Evolutionary conservation across 2,113 vertebrate species (phyloP).

Genomic region (western clawed frog (Xenopus tropicalis)): UCB_Xtro_10.0 CM004448.2:68199001-68199500

Average conservation of each 20-base stretch:
- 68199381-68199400: constrained; percentile 44
- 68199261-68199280: constrained; percentile 90
- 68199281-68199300: constrained; percentile 82
- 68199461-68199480: constrained; percentile 85
- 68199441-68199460: constrained; percentile 77
- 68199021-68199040: too few species aligned
- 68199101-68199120: not conserved
- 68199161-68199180: constrained; percentile 38
- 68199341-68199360: constrained; percentile 40
- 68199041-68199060: not conserved
- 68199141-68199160: not conserved
- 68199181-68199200: constrained; percentile 58
- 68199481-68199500: constrained; percentile 98
- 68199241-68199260: constrained; percentile 87
- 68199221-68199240: constrained; percentile 77
- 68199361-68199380: constrained; percentile 13
- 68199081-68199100: not conserved
- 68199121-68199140: not conserved
- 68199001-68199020: too few species aligned
- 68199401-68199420: constrained; percentile 46
- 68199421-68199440: constrained; percentile 69
- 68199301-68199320: constrained; percentile 83
- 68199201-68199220: constrained; percentile 70
- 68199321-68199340: constrained; percentile 80
- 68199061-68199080: not conserved